A percentile compares a stretch with the other conserved stretches of the same genome.
phyloP scores from a whole-genome alignment of 2,113 vertebrate species.

The Anthoscopus minutus region DNA sequence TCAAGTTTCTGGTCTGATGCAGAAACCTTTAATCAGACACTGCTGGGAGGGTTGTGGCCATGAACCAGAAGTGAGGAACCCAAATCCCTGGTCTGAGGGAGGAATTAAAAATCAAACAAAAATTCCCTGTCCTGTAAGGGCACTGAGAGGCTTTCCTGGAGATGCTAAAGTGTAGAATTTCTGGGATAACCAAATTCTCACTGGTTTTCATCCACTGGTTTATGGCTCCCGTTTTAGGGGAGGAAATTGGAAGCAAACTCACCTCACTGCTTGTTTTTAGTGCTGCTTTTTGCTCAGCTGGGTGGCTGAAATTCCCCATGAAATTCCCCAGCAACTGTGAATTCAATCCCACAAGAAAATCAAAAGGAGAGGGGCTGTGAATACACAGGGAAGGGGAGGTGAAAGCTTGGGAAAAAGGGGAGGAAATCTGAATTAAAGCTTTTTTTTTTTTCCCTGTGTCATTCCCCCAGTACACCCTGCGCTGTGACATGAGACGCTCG shows the following conservation, averaged over 20 bases:
- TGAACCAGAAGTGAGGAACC: neutral
- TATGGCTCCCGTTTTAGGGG: neutral
- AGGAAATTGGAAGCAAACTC: neutral
- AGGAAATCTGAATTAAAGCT: neutral
- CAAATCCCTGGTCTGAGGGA: neutral
- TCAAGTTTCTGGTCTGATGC: neutral
- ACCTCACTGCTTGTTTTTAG: neutral
- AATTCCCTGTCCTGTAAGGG: neutral
- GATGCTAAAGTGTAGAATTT: neutral
- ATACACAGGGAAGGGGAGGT: neutral
- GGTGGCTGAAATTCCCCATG: neutral
- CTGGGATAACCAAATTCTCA: neutral
- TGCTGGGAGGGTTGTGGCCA: neutral
- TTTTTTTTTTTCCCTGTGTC: neutral
- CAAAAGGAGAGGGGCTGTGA: neutral
- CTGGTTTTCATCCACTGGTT: neutral
- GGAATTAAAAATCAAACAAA: neutral
- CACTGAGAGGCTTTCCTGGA: neutral
- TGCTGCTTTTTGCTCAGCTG: neutral
- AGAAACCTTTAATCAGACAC: neutral
- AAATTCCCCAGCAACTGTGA: neutral
- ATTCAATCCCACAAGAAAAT: neutral
- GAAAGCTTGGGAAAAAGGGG: neutral
- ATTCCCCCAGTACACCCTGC: conserved; percentile 81
- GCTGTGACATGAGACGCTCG: conserved; percentile 91